Base-by-base conservation (phyloP, 2,113 vertebrate genomes). In the Guaruba guarouba region DNA sequence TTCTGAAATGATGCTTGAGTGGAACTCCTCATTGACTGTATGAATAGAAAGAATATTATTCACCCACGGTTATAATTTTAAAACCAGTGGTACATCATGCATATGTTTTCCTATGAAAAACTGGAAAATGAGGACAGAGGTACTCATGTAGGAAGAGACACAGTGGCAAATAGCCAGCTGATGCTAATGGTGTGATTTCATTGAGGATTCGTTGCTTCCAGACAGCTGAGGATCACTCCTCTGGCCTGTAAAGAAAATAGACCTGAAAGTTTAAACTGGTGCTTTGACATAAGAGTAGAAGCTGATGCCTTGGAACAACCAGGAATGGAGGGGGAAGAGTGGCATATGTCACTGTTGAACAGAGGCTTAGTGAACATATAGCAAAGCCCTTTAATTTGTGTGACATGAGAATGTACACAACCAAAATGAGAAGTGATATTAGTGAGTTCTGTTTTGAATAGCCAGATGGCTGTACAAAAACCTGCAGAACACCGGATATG, bases 41-140 rank as follows among this genome's bases (percentile, higher is more conserved):
- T 93, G 95, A 88, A 31, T 79, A 90, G 54, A 85, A 88, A 52
- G 62, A 89, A 27, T 20, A 31, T 57, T 66, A 88, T 71, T 95
- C 0, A 11, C 62, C 44, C 4, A 0, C n/a, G 67, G 62, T 8
- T 86, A 77, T 78, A 43, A 49, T 71, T 90, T 54, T 57, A 39
- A 79, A 69, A 29, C 18, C 48, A 37, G 24, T 94, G 29, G 13
- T 61, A 6, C 13, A 7, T 61, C 11, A 5, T 23, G 33, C 49
- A 35, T 37, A 0, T 79, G 27, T 81, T 90, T 87, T 86, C n/a
- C 66, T 82, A 2, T 22, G 19, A n/a, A 82, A 93, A 79, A 12
- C 19, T 76, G 37, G 52, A 35, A 88, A 71, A 76, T 9, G 49
- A 66, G 44, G 25, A 25, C 52, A 49, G 6, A 69, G 13, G 7